Evolutionary conservation across 2,113 vertebrate genomes (phyloP).

Genomic region (Parotia lawesii): DNA sequence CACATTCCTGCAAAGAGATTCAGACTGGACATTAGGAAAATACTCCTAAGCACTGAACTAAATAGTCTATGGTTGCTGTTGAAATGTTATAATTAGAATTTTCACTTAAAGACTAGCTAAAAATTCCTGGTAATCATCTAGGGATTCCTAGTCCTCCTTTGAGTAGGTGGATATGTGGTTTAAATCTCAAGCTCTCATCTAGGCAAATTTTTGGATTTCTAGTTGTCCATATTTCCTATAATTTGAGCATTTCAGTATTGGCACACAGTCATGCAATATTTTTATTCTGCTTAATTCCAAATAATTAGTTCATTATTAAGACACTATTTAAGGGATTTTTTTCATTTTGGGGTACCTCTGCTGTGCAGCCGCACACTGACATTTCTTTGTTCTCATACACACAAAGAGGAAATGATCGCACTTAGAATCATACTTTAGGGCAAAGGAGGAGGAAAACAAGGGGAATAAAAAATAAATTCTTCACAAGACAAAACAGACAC

Average conservation of each 20-base stretch:
- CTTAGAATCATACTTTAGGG: neutral
- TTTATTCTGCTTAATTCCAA: neutral
- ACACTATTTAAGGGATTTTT: neutral
- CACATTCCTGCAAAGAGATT: neutral
- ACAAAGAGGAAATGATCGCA: neutral
- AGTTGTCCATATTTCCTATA: neutral
- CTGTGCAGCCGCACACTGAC: neutral
- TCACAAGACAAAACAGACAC: neutral
- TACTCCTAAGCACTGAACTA: neutral
- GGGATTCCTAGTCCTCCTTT: neutral
- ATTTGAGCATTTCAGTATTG: neutral
- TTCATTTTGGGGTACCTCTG: neutral
- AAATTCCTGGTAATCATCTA: neutral
- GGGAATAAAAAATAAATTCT: neutral
- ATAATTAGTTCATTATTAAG: neutral
- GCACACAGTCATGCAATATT: neutral
- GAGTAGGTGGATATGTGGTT: neutral
- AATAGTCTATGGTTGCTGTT: neutral
- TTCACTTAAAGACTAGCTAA: neutral
- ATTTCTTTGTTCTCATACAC: neutral
- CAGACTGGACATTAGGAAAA: neutral
- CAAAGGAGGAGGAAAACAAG: neutral
- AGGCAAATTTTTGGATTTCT: neutral
- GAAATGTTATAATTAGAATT: neutral
- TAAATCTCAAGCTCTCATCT: neutral